Evolutionary conservation across 2,797 vertebrate genomes (phyloP).

Genomic region (Pachyuromys duprasi): DNA sequence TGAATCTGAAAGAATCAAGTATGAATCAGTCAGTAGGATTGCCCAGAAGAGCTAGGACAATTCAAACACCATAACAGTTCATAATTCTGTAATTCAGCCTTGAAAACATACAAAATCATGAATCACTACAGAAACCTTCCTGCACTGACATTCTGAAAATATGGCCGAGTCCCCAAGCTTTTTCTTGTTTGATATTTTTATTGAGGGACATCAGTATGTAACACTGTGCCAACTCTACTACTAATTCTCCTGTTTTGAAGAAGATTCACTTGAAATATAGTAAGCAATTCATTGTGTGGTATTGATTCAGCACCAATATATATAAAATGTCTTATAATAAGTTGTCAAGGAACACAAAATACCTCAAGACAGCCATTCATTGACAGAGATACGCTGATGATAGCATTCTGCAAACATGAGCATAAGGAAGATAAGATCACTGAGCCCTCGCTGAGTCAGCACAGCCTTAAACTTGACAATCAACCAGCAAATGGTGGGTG

Average conservation of each 20-base stretch:
- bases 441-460: slow-evolving; percentile 37
- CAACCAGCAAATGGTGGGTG: neutral
- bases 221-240: neutral
- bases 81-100: slow-evolving; percentile 31
- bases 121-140: neutral
- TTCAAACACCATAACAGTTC: neutral
- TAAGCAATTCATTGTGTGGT: slow-evolving; percentile 35
- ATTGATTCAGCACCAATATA: slow-evolving; percentile 47
- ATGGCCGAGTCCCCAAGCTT: neutral
- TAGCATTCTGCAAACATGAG: slow-evolving; percentile 1
- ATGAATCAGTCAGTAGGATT: neutral
- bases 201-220: slow-evolving; percentile 22
- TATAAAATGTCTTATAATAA: slow-evolving; percentile 29
- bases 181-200: slow-evolving; percentile 57
- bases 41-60: slow-evolving; percentile 5
- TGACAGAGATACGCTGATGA: slow-evolving; percentile 66
- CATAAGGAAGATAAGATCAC: neutral
- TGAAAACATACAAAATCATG: neutral
- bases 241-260: neutral
- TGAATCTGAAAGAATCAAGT: neutral
- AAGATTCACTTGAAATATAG: neutral
- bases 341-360: neutral
- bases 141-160: slow-evolving; percentile 19
- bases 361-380: slow-evolving; percentile 45
- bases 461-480: slow-evolving; percentile 7